Conservation (phyloP, 2,113 vertebrate species). For the Siniperca chuatsi region DNA sequence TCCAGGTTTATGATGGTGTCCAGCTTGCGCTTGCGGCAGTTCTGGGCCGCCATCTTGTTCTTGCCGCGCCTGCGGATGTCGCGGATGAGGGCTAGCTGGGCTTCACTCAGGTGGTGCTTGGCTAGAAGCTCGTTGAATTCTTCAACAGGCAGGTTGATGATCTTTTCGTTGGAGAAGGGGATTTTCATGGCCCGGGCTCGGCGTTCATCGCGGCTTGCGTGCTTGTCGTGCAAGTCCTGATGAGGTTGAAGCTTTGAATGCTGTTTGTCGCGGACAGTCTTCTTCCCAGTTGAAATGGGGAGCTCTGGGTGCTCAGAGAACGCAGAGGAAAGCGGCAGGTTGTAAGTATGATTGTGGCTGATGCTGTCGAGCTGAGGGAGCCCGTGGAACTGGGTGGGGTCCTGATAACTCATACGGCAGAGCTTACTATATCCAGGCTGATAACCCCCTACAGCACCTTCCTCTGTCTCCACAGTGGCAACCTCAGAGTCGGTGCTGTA, state of each 20-base stretch:
- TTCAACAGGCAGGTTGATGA: constrained; percentile 97
- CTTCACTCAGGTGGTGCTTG: constrained; percentile 96
- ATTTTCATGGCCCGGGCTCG: constrained; percentile 97
- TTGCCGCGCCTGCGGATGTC: constrained; percentile 97
- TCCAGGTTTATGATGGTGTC: constrained; percentile 98
- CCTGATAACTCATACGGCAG: constrained; percentile 98
- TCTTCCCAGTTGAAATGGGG: constrained; percentile 84
- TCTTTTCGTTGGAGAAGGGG: constrained; percentile 98
- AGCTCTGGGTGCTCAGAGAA: constrained; percentile 84
- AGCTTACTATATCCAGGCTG: constrained; percentile 97
- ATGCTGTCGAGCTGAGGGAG: constrained; percentile 94
- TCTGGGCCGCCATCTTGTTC: constrained; percentile 99
- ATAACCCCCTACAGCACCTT: constrained; percentile 93
- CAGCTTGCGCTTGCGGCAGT: constrained; percentile 98
- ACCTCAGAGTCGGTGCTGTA: constrained; percentile 97
- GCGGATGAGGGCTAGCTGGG: constrained; percentile 95
- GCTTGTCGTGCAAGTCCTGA: constrained; percentile 91
- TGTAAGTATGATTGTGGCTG: constrained; percentile 98
- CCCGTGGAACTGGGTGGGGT: constrained; percentile 91
- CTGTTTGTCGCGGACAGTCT: constrained; percentile 88
- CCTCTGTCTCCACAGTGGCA: constrained; percentile 89
- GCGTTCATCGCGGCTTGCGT: constrained; percentile 95
- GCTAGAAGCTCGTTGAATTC: constrained; percentile 98
- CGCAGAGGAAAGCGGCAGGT: constrained; percentile 87
- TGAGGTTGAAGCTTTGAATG: constrained; percentile 76